These are phyloP conservation scores for Ambastaia sidthimunki DNA, from an alignment of 2,797 vertebrate genomes.

Conservation along the genomic window DNA sequence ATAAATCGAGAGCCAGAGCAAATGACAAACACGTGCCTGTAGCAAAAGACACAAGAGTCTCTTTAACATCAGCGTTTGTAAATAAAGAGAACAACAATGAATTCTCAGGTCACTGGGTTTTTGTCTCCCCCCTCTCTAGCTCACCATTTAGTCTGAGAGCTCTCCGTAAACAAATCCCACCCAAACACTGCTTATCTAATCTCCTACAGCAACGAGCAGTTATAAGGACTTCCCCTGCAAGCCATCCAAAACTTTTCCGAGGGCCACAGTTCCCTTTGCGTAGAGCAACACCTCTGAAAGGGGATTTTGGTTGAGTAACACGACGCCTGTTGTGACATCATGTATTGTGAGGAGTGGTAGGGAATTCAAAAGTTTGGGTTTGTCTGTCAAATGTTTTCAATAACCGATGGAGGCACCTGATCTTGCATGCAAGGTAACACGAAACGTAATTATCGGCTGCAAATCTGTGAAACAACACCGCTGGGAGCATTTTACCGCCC, in stretches of 20 bases:
- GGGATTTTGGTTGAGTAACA: slow-evolving; percentile 4
- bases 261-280: not conserved
- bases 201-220: slow-evolving; percentile 44
- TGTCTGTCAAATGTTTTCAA: slow-evolving; percentile 9
- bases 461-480: slow-evolving; percentile 1
- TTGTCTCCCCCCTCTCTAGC: slow-evolving; percentile 1
- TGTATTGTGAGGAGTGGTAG: not conserved
- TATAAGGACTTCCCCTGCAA: slow-evolving; percentile 58
- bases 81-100: slow-evolving; percentile 18
- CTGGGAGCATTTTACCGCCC: not conserved
- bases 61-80: slow-evolving; percentile 21
- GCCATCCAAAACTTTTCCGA: slow-evolving; percentile 43
- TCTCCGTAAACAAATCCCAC: slow-evolving; percentile 59
- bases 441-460: slow-evolving; percentile 16
- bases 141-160: slow-evolving; percentile 35
- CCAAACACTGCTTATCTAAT: slow-evolving; percentile 58
- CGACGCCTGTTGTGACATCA: not conserved
- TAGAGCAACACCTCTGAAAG: slow-evolving; percentile 10
- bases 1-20: slow-evolving; percentile 1
- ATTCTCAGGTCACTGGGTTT: slow-evolving; percentile 33
- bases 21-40: slow-evolving; percentile 45
- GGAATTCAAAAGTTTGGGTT: slow-evolving; percentile 27
- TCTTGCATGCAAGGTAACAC: slow-evolving; percentile 8
- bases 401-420: not conserved
- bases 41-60: slow-evolving; percentile 16